A percentile compares a stretch with the other conserved stretches of the same genome.
Conservation (phyloP, 2,113 vertebrate species). For the Oceanodroma tethys region DNA sequence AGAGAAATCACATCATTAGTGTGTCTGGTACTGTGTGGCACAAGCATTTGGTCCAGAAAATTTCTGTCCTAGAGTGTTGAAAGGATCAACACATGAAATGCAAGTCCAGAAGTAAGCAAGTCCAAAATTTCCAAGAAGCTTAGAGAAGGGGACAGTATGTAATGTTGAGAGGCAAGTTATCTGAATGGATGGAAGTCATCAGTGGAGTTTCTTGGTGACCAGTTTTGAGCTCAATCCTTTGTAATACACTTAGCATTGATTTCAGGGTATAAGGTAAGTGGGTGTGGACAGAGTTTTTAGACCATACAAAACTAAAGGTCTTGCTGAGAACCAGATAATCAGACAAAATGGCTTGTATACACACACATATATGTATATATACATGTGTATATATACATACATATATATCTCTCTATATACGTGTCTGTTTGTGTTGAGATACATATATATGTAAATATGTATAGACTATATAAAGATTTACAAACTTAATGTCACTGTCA, state of each 20-base stretch:
- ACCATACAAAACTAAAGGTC: background rate
- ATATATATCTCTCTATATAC: no score
- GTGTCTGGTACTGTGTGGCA: background rate
- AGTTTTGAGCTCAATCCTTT: background rate
- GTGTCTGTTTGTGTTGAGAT: background rate
- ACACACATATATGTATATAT: no score
- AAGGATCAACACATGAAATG: background rate
- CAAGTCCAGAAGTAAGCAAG: background rate
- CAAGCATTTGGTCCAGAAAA: background rate
- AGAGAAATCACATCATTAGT: background rate
- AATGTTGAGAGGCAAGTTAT: background rate
- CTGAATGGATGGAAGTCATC: background rate
- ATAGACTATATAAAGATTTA: background rate
- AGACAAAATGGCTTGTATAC: background rate
- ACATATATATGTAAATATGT: background rate
- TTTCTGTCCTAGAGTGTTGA: background rate
- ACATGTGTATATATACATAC: background rate
- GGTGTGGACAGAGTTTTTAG: background rate
- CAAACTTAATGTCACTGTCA: background rate
- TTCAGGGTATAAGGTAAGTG: background rate
- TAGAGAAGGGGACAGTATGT: background rate
- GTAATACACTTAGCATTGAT: background rate
- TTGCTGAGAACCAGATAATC: background rate
- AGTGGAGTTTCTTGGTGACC: background rate
- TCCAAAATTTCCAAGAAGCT: background rate